phyloP scores from a whole-genome alignment of 2,888 invertebrate genomes.

The Branchellion lobata region DNA sequence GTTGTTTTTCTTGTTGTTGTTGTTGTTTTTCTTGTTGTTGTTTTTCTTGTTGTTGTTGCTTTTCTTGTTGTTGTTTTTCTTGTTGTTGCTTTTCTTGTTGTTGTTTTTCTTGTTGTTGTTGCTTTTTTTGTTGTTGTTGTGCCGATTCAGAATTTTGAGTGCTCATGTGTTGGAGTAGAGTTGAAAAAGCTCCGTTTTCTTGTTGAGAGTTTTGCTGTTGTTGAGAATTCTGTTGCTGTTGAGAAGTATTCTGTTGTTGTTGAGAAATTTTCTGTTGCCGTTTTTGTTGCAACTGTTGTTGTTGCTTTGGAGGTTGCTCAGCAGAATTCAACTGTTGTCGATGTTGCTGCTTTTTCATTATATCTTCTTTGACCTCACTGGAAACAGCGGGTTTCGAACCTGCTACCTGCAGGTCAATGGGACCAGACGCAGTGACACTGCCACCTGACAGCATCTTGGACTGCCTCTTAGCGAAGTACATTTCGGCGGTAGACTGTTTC shows the following conservation, averaged over 20 bases:
- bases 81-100: background rate
- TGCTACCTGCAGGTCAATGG: no score
- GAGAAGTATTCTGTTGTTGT: background rate
- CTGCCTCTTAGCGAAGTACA: background rate
- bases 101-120: background rate
- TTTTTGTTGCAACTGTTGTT: slow-evolving; percentile 7
- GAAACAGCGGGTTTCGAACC: no score
- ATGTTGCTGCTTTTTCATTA: no score
- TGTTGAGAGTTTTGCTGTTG: no score
- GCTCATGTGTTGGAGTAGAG: background rate
- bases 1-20: background rate
- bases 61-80: background rate
- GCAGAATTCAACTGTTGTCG: no score
- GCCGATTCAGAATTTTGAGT: no score
- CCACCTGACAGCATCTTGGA: no score
- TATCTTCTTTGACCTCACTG: no score
- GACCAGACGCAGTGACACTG: no score
- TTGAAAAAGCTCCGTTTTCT: no score
- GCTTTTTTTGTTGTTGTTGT: background rate
- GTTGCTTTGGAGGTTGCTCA: background rate
- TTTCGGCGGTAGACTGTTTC: background rate
- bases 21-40: background rate
- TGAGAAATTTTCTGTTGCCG: background rate
- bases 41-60: background rate
- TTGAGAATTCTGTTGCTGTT: background rate